Conservation (phyloP, 2,797 vertebrate genomes). For the Hippocampus kuda region DNA sequence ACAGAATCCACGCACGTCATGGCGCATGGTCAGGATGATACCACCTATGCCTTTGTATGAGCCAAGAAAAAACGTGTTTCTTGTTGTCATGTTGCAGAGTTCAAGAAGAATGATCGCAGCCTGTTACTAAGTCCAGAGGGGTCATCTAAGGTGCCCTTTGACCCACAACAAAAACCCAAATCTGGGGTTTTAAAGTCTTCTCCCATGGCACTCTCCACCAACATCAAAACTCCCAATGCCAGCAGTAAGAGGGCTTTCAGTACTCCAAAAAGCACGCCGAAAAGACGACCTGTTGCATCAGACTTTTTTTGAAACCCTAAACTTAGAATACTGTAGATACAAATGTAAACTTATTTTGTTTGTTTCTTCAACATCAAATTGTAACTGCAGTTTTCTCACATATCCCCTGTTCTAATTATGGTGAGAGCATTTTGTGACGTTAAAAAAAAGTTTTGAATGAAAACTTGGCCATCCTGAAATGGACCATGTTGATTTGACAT, state of each 20-base stretch:
- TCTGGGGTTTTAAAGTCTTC: slow-evolving; percentile 82
- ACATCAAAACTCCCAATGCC: slow-evolving; percentile 33
- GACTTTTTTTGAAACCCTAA: slow-evolving; percentile 72
- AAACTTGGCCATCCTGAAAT: neutral
- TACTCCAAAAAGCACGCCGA: slow-evolving; percentile 19
- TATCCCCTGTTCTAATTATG: neutral
- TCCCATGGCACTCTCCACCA: slow-evolving; percentile 8
- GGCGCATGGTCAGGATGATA: too few species aligned
- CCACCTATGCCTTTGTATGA: too few species aligned
- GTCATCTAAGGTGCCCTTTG: slow-evolving; percentile 80
- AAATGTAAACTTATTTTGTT: neutral
- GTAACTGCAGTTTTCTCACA: neutral
- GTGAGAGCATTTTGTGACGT: neutral
- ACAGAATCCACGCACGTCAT: too few species aligned
- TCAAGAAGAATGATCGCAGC: slow-evolving; percentile 84
- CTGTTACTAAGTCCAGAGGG: slow-evolving; percentile 82
- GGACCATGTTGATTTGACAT: too few species aligned
- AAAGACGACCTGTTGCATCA: slow-evolving; percentile 56
- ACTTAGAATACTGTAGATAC: neutral
- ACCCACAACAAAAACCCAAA: slow-evolving; percentile 81
- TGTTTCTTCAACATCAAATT: neutral
- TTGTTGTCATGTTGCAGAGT: slow-evolving; percentile 65
- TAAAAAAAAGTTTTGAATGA: neutral
- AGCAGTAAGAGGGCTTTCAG: slow-evolving; percentile 15
- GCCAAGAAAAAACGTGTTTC: neutral